Evolutionary conservation across 2,888 invertebrate species (phyloP).

Genomic region (Phyto melanocephala): DNA sequence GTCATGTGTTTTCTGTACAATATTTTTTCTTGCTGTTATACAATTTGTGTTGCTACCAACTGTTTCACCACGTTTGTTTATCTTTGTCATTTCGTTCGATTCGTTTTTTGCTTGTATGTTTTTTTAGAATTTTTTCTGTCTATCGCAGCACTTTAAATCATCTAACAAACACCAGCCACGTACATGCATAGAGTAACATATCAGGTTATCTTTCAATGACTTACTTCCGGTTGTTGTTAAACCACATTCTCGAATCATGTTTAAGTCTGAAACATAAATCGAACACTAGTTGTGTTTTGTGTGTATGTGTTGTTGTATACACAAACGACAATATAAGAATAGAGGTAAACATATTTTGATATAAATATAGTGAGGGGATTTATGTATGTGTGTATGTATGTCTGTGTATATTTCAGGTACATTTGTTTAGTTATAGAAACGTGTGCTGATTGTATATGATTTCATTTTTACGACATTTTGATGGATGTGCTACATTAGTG

Average conservation of each 20-base stretch:
- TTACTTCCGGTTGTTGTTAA: constrained; percentile 60
- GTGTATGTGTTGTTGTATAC: background rate
- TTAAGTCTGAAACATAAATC: constrained; percentile 43
- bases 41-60: no score
- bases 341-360: background rate
- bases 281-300: background rate
- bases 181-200: constrained; percentile 37
- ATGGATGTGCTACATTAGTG: constrained; percentile 60
- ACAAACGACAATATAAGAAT: background rate
- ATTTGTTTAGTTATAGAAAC: constrained; percentile 23
- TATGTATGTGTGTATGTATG: background rate
- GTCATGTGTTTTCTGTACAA: no score
- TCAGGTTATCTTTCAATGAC: constrained; percentile 62
- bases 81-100: no score
- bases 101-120: background rate
- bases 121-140: constrained; percentile 37
- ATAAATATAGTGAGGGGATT: no score
- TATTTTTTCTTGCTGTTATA: no score
- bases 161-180: constrained; percentile 20
- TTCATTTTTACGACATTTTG: constrained; percentile 63
- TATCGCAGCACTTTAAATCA: constrained; percentile 52
- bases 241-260: constrained; percentile 57
- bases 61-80: no score
- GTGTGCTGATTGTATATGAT: constrained; percentile 56
- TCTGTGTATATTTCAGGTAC: background rate